Evolutionary conservation across 2,797 vertebrate species (phyloP), one percentile per base, ranked within the genome.

Genomic region (Propithecus perrieri): DNA sequence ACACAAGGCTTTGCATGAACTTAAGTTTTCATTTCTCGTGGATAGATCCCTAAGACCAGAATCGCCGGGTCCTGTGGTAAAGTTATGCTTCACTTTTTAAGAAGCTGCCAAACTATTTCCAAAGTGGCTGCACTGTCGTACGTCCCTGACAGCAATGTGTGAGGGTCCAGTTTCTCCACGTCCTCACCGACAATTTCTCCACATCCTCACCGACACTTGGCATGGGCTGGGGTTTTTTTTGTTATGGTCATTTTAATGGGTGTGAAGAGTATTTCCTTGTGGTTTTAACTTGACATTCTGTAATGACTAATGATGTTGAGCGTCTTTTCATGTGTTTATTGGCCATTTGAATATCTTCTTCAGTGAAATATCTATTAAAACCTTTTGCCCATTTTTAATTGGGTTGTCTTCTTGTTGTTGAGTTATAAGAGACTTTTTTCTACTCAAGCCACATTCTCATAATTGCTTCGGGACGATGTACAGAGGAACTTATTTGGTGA

Each of bases 331-430:
- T 24, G 1, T 30, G 15, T 35, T 74, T 57, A 30, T 5, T 12
- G 22, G n/a, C 41, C 33, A 46, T 80, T 57, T 38, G n/a, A 67
- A 26, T 59, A 5, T 94, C 38, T 83, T 50, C 89, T 90, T 72
- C 81, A 81, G 71, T 38, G 75, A 61, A 87, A 78, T 90, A 61
- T 12, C 67, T 86, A 57, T 80, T 55, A 76, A 75, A 72, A 86
- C 28, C n/a, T 79, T 85, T 83, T 48, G 18, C 43, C 84, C n/a
- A 6, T 38, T 94, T 96, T 87, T 87, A 96, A 92, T 41, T 89
- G 95, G 35, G 38, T 75, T 71, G 55, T 75, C 86, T 93, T 91
- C 87, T 59, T 46, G 2, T 57, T 30, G 67, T 67, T 94, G 93
- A 35, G 35, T 92, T 46, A 13, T 14, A 10, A 89, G 57, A 67